These are phyloP conservation scores for Elanoides forficatus DNA, from an alignment of 2,113 vertebrate species.

Conservation along the genomic window DNA sequence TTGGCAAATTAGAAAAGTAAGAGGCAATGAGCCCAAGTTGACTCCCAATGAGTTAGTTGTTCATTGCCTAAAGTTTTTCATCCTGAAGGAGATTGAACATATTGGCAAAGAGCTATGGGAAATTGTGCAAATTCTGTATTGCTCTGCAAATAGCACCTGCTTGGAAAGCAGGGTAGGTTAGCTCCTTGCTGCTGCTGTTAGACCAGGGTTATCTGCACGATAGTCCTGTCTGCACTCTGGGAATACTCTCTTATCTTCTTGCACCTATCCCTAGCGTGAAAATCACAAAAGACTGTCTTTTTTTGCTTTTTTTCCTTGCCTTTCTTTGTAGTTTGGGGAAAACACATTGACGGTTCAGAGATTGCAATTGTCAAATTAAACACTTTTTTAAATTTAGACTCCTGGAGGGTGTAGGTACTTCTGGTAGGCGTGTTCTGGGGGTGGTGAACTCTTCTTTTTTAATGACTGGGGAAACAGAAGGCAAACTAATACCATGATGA, in stretches of 20 bases:
- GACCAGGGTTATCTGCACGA: neutral
- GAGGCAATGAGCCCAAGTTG: neutral
- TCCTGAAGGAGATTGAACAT: slow-evolving; percentile 1
- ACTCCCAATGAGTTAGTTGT: neutral
- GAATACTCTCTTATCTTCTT: neutral
- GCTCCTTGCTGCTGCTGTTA: neutral
- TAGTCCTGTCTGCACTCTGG: neutral
- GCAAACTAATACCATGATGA: neutral
- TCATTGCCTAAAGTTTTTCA: neutral
- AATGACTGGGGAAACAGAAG: neutral
- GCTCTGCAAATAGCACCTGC: neutral
- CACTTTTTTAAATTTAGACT: neutral
- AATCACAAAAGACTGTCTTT: neutral
- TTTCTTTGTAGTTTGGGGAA: neutral
- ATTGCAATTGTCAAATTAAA: neutral
- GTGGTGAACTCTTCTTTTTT: neutral
- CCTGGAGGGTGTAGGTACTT: neutral
- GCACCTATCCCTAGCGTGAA: neutral
- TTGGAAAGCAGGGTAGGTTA: neutral
- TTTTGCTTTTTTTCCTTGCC: neutral
- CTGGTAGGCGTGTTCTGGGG: neutral
- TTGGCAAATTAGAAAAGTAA: neutral
- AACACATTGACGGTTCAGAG: neutral
- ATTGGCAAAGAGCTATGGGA: neutral
- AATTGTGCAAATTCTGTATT: neutral